Conservation (phyloP, 2,888 invertebrate genomes). For the Incurvaria masculella region DNA sequence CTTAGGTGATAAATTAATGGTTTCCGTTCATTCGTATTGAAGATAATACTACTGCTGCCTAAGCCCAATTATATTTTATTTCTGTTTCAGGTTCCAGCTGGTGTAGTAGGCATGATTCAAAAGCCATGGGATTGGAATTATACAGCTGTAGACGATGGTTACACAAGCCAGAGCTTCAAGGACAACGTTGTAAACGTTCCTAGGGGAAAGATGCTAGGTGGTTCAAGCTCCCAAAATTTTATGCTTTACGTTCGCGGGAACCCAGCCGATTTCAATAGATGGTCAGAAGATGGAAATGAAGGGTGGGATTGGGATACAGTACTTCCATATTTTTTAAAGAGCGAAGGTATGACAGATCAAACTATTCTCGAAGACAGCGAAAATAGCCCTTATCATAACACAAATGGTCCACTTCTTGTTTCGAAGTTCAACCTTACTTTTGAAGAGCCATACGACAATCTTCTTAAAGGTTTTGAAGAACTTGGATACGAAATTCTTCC, state of each 20-base stretch:
- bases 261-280: conserved; percentile 27
- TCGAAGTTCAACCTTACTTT: conserved; percentile 24
- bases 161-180: no score
- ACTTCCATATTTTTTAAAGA: conserved; percentile 28
- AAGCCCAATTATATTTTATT: no score
- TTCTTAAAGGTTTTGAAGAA: conserved; percentile 25
- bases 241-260: conserved; percentile 29
- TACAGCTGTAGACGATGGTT: no score
- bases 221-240: conserved; percentile 28
- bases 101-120: no score
- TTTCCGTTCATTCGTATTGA: no score
- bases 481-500: conserved; percentile 26
- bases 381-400: conserved; percentile 26
- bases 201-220: conserved; percentile 33
- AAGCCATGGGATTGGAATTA: no score
- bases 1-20: no score
- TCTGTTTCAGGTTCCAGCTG: no score
- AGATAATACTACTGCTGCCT: no score
- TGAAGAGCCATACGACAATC: conserved; percentile 21
- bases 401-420: conserved; percentile 27
- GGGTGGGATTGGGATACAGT: conserved; percentile 31
- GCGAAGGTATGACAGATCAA: conserved; percentile 30
- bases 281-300: conserved; percentile 24
- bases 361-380: conserved; percentile 20
- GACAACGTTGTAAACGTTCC: no score